Base-by-base conservation (phyloP, 2,888 invertebrate species). In the Sinhomidia bicolor region DNA sequence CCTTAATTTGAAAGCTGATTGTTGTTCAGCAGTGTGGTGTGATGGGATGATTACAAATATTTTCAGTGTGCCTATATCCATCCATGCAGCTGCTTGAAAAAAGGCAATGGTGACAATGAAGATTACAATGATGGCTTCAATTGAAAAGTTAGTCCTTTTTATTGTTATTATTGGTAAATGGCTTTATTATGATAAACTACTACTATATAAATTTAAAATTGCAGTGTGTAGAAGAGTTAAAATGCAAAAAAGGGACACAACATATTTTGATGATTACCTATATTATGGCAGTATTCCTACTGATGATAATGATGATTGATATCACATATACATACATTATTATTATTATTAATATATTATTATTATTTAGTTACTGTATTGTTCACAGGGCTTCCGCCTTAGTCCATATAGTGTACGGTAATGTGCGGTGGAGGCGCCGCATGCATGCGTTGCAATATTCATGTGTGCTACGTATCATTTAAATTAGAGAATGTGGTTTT, bases 61-160 rank as follows among this genome's bases (percentile, higher is more conserved):
- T 71, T 71, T 71, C 20, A 44, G 44, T 4, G 71, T 26, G 9
- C n/a, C 14, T 44, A 23, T 20, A 36, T 9, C 23, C 14, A 60
- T 14, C 5, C 12, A 14, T 47, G 54, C 12, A 57, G 23, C 62
- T 32, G 20, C n/a, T 57, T 6, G 14, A 51, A 51, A 5, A 57
- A 7, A 60, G 14, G 32, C 4, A 68, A 17, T n/a, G 47, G 32
- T 78, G 51, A 54, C 54, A 29, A 54, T 51, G 29, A n/a, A n/a
- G n/a, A n/a, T n/a, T n/a, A 78, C 44, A 20, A 26, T 47, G 47
- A 29, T 76, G 47, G 26, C 6, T 76, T 2, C 47, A 51, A 76
- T 76, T 76, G 76, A 76, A 20, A 71, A 29, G 76, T 26, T 76
- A 76, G 51, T 76, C 29, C 54, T 54, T 29, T 78, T 78, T 78